These are phyloP conservation scores for Trididemnum clinides DNA, from an alignment of 23 tunicate species.

Conservation along the genomic window DNA sequence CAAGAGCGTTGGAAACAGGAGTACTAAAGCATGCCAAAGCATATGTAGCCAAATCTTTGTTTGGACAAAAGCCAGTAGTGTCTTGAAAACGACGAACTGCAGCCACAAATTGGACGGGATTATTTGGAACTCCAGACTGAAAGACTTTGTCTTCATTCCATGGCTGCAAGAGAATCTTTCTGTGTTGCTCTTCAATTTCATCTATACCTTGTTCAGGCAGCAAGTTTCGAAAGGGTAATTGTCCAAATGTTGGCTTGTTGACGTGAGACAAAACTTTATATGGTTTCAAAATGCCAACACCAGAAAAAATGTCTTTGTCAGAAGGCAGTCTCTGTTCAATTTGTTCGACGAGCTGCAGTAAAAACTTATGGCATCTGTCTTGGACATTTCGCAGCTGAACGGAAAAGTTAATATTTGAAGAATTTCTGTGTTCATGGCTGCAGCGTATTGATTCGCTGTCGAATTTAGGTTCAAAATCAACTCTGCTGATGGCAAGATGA, in stretches of 20 bases:
- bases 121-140: background rate
- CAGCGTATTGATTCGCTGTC: conserved; percentile 2
- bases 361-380: background rate
- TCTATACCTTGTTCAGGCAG: background rate
- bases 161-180: conserved; percentile 36
- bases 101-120: conserved; percentile 25
- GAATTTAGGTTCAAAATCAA: background rate
- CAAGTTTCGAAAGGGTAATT: conserved; percentile 6
- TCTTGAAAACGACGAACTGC: conserved; percentile 18
- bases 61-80: background rate
- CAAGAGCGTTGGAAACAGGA: conserved; percentile 11
- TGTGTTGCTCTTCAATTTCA: conserved; percentile 22
- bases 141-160: conserved; percentile 19
- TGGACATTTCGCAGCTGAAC: background rate
- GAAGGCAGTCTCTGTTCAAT: conserved; percentile 17
- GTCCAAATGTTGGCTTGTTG: background rate
- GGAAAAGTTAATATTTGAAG: background rate
- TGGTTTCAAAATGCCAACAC: conserved; percentile 1
- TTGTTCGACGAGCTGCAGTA: background rate
- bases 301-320: background rate
- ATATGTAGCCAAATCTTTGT: conserved; percentile 11
- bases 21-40: conserved; percentile 22
- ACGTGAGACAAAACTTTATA: conserved; percentile 21
- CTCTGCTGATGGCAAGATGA: background rate
- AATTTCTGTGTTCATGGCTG: background rate